Conservation (phyloP, 2,888 invertebrate species). For the Catocala sponsa region DNA sequence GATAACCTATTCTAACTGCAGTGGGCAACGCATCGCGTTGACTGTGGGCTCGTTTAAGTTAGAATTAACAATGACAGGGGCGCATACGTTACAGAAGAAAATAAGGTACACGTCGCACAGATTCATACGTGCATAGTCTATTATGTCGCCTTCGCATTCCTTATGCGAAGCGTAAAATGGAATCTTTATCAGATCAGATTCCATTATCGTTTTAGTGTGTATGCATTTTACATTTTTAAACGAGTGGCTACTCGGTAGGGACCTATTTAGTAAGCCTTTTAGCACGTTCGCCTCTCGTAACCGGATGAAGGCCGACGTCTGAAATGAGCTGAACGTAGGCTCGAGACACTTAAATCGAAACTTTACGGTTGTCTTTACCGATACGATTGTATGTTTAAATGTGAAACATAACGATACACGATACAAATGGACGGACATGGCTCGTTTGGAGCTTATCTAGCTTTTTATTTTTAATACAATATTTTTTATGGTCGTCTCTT, state of each 20-base stretch:
- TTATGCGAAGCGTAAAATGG: slow-evolving; percentile 57
- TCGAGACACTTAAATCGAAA: slow-evolving; percentile 73
- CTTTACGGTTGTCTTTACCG: slow-evolving; percentile 79
- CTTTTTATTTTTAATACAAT: slow-evolving; percentile 60
- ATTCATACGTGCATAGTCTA: slow-evolving; percentile 40
- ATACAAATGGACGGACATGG: slow-evolving; percentile 60
- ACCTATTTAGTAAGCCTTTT: slow-evolving; percentile 61
- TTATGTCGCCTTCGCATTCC: slow-evolving; percentile 54
- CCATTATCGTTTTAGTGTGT: slow-evolving; percentile 66
- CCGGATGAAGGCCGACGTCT: slow-evolving; percentile 55
- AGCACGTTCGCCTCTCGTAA: slow-evolving; percentile 55
- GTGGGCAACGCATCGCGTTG: slow-evolving; percentile 25
- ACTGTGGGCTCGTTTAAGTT: slow-evolving; percentile 46
- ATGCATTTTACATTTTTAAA: slow-evolving; percentile 67
- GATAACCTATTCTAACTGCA: slow-evolving; percentile 39
- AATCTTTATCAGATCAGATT: slow-evolving; percentile 62
- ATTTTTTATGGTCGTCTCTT: slow-evolving; percentile 48
- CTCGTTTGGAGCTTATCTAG: slow-evolving; percentile 68
- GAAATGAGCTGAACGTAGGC: slow-evolving; percentile 65
- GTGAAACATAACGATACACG: slow-evolving; percentile 63
- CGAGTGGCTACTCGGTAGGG: slow-evolving; percentile 52
- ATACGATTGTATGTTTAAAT: slow-evolving; percentile 67
- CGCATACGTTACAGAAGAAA: slow-evolving; percentile 42
- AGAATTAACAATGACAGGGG: slow-evolving; percentile 55
- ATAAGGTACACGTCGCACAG: slow-evolving; percentile 36